These are phyloP conservation scores for Lysandra bellargus DNA, from an alignment of 2,888 invertebrate genomes.

Conservation along the genomic window DNA sequence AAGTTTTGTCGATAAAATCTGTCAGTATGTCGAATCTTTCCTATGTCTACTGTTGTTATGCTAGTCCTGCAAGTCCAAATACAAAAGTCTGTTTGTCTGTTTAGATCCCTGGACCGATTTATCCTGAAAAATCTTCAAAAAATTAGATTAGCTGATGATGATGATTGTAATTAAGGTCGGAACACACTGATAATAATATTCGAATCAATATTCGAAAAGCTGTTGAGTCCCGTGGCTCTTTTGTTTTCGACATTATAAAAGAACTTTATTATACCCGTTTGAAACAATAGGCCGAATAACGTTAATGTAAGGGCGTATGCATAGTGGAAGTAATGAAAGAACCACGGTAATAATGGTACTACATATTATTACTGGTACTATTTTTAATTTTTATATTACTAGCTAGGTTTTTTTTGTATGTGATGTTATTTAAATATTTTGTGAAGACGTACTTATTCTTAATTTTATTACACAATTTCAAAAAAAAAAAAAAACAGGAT, in stretches of 20 bases:
- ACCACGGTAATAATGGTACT: neutral
- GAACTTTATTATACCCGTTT: constrained; percentile 35
- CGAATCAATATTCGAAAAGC: constrained; percentile 32
- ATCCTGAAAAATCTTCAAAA: too few species aligned
- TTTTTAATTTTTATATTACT: neutral
- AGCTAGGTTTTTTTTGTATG: neutral
- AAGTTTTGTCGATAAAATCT: too few species aligned
- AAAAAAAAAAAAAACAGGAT: too few species aligned
- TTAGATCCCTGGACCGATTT: too few species aligned
- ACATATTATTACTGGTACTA: neutral
- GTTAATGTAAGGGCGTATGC: constrained; percentile 32
- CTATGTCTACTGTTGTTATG: too few species aligned
- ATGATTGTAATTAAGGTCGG: constrained; percentile 18
- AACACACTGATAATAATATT: neutral
- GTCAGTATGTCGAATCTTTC: too few species aligned
- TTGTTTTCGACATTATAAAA: constrained; percentile 36
- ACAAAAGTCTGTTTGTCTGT: too few species aligned
- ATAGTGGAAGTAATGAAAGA: constrained; percentile 29
- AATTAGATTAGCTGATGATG: neutral
- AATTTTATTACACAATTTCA: too few species aligned
- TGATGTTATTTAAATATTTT: neutral
- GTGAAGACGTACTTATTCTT: too few species aligned
- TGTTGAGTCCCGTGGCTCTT: constrained; percentile 32
- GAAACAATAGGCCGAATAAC: constrained; percentile 36
- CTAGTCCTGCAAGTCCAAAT: too few species aligned